Percentiles rank a stretch among this genome's conserved stretches.
Evolutionary conservation across 2,113 vertebrate species (phyloP).

Genomic region (Seriola rivoliana): DNA sequence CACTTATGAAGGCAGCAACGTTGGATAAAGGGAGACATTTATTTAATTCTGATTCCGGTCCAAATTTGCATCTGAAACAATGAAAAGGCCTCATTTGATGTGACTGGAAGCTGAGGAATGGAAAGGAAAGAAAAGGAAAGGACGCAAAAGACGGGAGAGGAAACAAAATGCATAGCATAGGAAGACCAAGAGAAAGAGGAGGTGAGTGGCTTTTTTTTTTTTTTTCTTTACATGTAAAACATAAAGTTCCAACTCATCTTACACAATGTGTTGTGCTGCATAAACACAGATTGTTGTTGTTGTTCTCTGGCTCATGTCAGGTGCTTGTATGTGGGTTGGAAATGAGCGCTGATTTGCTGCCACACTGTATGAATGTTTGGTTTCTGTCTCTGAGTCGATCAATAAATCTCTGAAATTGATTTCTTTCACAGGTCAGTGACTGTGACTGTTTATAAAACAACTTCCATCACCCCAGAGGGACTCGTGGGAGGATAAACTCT

Average conservation of each 20-base stretch:
- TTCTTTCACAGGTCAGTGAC: not conserved
- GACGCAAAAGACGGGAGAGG: not conserved
- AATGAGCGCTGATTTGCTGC: not conserved
- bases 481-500: not conserved
- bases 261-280: not conserved
- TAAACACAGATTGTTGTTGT: not conserved
- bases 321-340: not conserved
- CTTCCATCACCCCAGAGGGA: not conserved
- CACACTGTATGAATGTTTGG: not conserved
- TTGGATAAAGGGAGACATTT: conserved; percentile 77
- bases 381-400: conserved; percentile 1
- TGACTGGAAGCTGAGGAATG: conserved; percentile 13
- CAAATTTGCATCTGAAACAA: conserved; percentile 83
- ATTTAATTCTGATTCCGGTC: conserved; percentile 82
- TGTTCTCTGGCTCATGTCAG: not conserved
- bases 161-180: too few species aligned
- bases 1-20: conserved; percentile 82
- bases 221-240: too few species aligned
- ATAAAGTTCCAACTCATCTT: not conserved
- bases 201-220: too few species aligned
- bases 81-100: conserved; percentile 62
- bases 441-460: conserved; percentile 2
- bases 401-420: conserved; percentile 28
- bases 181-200: not conserved
- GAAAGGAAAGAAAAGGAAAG: not conserved